Evolutionary conservation across 2,113 vertebrate genomes (phyloP).

Genomic region (Anoplopoma fimbria): DNA sequence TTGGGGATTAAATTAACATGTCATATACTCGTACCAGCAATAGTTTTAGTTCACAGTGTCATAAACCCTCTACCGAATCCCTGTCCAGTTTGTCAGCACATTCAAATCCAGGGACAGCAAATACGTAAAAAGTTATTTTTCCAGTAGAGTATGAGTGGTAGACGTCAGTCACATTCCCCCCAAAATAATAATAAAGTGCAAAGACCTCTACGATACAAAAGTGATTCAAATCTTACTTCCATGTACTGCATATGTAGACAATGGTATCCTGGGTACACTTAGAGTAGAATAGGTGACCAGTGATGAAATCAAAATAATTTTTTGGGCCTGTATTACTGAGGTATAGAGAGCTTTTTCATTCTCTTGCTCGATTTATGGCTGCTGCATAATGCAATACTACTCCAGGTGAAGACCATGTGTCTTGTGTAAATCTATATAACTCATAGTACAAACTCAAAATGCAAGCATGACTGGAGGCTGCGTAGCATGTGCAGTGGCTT

Average conservation of each 20-base stretch:
- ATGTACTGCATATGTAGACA: not conserved
- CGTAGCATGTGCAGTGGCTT: constrained; percentile 6
- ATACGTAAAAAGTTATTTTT: not conserved
- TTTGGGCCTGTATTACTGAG: constrained; percentile 58
- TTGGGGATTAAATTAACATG: constrained; percentile 64
- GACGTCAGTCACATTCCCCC: constrained; percentile 3
- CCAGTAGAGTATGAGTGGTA: constrained; percentile 36
- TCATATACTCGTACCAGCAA: constrained; percentile 77
- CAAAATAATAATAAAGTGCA: constrained; percentile 43
- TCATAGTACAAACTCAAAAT: constrained; percentile 18
- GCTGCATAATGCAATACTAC: not conserved
- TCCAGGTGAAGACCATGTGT: constrained; percentile 5
- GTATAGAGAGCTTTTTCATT: constrained; percentile 69
- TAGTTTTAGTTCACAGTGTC: constrained; percentile 80
- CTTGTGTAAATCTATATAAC: not conserved
- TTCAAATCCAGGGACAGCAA: constrained; percentile 61
- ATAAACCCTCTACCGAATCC: constrained; percentile 70
- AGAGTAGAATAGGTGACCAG: not conserved
- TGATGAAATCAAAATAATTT: not conserved
- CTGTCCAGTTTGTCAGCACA: constrained; percentile 77
- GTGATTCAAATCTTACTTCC: constrained; percentile 3
- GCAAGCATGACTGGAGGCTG: not conserved
- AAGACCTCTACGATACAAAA: constrained; percentile 22
- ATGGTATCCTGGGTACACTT: constrained; percentile 1
- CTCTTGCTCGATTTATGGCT: constrained; percentile 27